Evolutionary conservation across 2,888 invertebrate species (phyloP).

Genomic region (Acrobasis consociella): DNA sequence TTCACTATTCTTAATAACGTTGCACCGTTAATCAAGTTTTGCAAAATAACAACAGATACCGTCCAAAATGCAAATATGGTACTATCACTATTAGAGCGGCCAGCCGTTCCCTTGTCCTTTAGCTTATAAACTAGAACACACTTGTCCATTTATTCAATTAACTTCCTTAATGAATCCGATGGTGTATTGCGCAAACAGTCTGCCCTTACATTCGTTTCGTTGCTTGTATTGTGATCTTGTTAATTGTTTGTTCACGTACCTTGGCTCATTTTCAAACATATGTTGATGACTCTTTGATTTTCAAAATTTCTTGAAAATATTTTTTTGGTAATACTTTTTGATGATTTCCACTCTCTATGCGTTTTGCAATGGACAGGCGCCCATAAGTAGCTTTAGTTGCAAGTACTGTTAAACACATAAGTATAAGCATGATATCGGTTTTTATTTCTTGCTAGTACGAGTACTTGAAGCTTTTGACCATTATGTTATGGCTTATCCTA

Average conservation of each 20-base stretch:
- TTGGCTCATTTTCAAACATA: too few relatives aligned
- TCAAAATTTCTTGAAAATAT: too few relatives aligned
- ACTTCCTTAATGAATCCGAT: constrained; percentile 44
- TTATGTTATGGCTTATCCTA: too few relatives aligned
- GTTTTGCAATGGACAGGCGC: too few relatives aligned
- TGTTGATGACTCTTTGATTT: too few relatives aligned
- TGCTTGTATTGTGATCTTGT: neutral
- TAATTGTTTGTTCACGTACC: neutral
- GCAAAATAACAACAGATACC: constrained; percentile 30
- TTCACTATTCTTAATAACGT: neutral
- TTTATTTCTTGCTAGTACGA: too few relatives aligned
- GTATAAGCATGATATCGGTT: too few relatives aligned
- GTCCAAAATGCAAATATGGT: constrained; percentile 44
- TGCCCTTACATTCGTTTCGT: neutral
- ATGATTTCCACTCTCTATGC: too few relatives aligned
- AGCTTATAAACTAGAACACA: constrained; percentile 43
- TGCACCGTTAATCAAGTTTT: neutral
- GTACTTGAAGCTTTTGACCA: too few relatives aligned
- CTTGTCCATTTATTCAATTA: constrained; percentile 47
- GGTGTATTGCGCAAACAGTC: constrained; percentile 24
- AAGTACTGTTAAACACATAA: too few relatives aligned
- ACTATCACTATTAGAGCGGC: constrained; percentile 30
- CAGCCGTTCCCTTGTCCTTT: constrained; percentile 51
- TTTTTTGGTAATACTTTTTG: too few relatives aligned
- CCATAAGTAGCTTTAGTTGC: too few relatives aligned